phyloP scores from a whole-genome alignment of 1,140 invertebrate species.

The Lasioglossum baleicum region DNA sequence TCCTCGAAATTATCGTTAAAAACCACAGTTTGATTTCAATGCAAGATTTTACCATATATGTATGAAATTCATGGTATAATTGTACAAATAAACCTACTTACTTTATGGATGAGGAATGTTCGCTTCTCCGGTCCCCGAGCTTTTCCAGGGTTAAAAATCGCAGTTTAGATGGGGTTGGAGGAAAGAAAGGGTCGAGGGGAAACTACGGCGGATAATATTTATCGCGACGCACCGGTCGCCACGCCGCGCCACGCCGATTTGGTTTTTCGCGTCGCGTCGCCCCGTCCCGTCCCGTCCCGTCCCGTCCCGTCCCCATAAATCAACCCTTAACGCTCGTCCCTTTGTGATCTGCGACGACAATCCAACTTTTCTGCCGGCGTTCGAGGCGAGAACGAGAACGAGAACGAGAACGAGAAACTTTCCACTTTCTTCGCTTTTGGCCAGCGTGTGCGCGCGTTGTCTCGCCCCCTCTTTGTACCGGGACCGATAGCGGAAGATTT shows the following conservation, averaged over 20 bases:
- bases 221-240: slow-evolving; percentile 18
- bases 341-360: slow-evolving; percentile 44
- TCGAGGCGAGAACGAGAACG: background rate
- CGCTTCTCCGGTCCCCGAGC: too few species aligned
- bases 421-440: background rate
- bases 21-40: too few species aligned
- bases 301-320: slow-evolving; percentile 30
- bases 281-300: too few species aligned
- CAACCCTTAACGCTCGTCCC: slow-evolving; percentile 45
- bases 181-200: background rate
- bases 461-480: background rate
- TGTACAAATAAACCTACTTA: too few species aligned
- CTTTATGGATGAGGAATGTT: too few species aligned
- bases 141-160: too few species aligned
- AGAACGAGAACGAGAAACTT: slow-evolving; percentile 8
- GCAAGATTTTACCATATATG: too few species aligned
- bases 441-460: background rate
- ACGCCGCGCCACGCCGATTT: background rate
- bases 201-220: slow-evolving; percentile 41
- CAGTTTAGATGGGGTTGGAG: too few species aligned
- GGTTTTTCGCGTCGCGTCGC: slow-evolving; percentile 31
- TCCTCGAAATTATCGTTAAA: too few species aligned
- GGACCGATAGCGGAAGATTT: background rate
- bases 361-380: slow-evolving; percentile 32
- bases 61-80: too few species aligned